Conservation (phyloP, 1,140 invertebrate species). For the Lasioglossum albipes region DNA sequence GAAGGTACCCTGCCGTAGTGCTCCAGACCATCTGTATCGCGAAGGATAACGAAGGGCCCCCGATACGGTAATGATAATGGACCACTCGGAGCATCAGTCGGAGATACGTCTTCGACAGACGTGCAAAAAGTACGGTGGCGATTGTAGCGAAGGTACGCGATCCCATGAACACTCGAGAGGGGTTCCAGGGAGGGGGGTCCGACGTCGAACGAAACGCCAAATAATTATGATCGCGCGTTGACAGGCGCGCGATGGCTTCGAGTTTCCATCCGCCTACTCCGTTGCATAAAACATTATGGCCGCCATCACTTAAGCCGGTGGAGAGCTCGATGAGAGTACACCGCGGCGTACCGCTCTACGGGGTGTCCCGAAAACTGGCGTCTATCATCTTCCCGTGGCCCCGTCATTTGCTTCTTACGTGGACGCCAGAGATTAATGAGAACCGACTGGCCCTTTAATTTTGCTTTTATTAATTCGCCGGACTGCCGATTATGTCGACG, state of each 20-base stretch:
- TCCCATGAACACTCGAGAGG: too few species aligned
- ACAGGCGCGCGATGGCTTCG: constrained; percentile 63
- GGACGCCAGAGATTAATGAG: constrained; percentile 59
- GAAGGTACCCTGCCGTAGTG: too few species aligned
- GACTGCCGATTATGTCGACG: constrained; percentile 58
- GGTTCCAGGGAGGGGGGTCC: not conserved
- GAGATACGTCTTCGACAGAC: not conserved
- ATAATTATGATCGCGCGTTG: constrained; percentile 72
- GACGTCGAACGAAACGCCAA: constrained; percentile 48
- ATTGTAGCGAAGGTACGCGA: too few species aligned
- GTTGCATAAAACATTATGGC: constrained; percentile 73
- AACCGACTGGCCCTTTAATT: constrained; percentile 63
- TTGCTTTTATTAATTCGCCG: constrained; percentile 64
- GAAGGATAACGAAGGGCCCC: not conserved
- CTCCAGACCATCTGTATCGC: too few species aligned
- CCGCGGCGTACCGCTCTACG: constrained; percentile 55
- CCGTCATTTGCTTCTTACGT: constrained; percentile 63
- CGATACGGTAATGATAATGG: not conserved
- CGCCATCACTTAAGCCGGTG: constrained; percentile 68
- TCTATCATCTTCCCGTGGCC: constrained; percentile 61
- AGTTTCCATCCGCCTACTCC: constrained; percentile 63
- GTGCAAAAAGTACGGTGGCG: not conserved
- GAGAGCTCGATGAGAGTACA: constrained; percentile 57
- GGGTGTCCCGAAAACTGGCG: constrained; percentile 69
- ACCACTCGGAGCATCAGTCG: not conserved